Conservation (phyloP, 2,113 vertebrate species). For the Salminus brasiliensis region DNA sequence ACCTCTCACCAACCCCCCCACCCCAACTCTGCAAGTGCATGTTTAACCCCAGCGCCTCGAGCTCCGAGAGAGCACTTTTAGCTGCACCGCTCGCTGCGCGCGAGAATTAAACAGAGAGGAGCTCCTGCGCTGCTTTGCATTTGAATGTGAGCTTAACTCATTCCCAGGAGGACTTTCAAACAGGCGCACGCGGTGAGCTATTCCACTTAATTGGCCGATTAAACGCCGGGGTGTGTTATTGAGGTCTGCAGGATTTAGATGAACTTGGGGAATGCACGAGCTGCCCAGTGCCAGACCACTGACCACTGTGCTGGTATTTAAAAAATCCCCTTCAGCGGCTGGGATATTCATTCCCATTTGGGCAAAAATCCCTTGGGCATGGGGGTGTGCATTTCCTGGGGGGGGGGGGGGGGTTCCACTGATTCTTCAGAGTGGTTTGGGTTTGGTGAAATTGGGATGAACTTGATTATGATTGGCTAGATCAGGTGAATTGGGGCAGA, state of each 20-base stretch:
- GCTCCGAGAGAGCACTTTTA: constrained; percentile 41
- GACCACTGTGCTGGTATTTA: neutral
- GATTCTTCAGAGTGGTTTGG: too few species aligned
- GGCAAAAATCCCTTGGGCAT: too few species aligned
- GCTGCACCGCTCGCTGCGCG: constrained; percentile 55
- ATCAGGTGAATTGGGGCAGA: too few species aligned
- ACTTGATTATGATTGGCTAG: too few species aligned
- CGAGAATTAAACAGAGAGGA: constrained; percentile 50
- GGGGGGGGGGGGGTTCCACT: too few species aligned
- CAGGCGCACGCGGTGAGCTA: constrained; percentile 19
- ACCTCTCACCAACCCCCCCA: neutral
- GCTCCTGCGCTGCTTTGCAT: constrained; percentile 55
- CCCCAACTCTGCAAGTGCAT: neutral
- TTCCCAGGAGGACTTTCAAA: constrained; percentile 53
- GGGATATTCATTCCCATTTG: neutral
- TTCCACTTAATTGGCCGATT: constrained; percentile 48
- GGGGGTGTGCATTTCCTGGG: too few species aligned
- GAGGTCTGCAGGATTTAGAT: neutral
- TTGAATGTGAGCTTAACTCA: constrained; percentile 49
- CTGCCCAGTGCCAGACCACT: neutral
- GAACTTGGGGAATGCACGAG: neutral
- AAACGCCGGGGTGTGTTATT: neutral
- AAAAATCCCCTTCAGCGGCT: neutral
- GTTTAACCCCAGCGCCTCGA: neutral
- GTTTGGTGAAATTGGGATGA: too few species aligned